Evolutionary conservation across 2,113 vertebrate genomes (phyloP).

Genomic region (Amblyornis subalaris): DNA sequence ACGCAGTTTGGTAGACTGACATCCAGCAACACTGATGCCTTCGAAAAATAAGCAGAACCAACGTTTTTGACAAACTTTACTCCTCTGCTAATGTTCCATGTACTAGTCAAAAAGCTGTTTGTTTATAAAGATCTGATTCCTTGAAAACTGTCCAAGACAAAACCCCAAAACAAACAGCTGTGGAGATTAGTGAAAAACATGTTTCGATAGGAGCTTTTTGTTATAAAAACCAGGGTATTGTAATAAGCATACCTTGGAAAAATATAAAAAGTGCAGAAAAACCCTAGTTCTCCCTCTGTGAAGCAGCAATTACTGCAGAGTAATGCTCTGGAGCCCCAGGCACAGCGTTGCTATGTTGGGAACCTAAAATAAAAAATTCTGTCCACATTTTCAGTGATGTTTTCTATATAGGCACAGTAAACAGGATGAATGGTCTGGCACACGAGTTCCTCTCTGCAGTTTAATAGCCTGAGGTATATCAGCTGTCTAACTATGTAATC

Average conservation of each 20-base stretch:
- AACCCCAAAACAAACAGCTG: not conserved
- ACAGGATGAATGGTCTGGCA: not conserved
- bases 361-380: not conserved
- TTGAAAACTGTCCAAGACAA: not conserved
- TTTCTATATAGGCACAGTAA: not conserved
- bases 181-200: not conserved
- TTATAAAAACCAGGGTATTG: not conserved
- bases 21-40: not conserved
- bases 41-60: not conserved
- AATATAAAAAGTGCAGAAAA: not conserved
- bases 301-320: not conserved
- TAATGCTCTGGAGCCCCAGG: not conserved
- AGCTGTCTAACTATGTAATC: not conserved
- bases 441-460: not conserved
- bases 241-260: rapidly evolving
- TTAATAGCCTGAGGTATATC: not conserved
- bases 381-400: not conserved
- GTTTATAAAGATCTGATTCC: not conserved
- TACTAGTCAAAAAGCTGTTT: not conserved
- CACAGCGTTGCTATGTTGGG: not conserved
- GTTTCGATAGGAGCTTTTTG: not conserved
- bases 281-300: not conserved
- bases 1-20: rapidly evolving
- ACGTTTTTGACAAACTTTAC: not conserved
- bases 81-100: not conserved